A percentile compares a stretch with the other conserved stretches of the same genome.
Conservation (phyloP, 2,888 invertebrate species). For the Germaria angustata region DNA sequence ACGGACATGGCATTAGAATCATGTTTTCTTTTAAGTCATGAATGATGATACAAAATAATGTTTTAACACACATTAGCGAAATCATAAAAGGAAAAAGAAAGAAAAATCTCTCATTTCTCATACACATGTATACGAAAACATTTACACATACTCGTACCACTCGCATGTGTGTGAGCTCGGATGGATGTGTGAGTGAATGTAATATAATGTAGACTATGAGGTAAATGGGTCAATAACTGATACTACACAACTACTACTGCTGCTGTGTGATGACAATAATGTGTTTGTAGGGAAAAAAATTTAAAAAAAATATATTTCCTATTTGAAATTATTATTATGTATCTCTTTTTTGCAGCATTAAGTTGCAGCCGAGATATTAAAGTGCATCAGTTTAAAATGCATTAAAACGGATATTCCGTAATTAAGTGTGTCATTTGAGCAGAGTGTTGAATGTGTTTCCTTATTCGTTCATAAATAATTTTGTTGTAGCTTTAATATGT, state of each 20-base stretch:
- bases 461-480: neutral
- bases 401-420: slow-evolving; percentile 46
- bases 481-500: too few relatives aligned
- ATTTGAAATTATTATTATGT: slow-evolving; percentile 4
- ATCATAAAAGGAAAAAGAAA: slow-evolving; percentile 28
- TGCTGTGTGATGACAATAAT: slow-evolving; percentile 29
- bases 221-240: slow-evolving; percentile 61
- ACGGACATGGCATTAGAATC: slow-evolving; percentile 32
- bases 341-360: neutral
- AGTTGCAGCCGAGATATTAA: neutral
- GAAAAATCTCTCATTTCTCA: slow-evolving; percentile 44
- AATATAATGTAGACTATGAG: slow-evolving; percentile 55
- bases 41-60: slow-evolving; percentile 46
- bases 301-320: slow-evolving; percentile 7
- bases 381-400: slow-evolving; percentile 48
- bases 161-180: too few relatives aligned
- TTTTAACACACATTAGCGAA: slow-evolving; percentile 50
- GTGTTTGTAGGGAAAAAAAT: slow-evolving; percentile 24
- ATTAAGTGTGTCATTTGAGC: slow-evolving; percentile 27
- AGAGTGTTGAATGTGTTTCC: slow-evolving; percentile 19
- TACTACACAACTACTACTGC: slow-evolving; percentile 23
- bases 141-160: too few relatives aligned
- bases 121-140: neutral
- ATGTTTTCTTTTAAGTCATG: neutral
- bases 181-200: neutral